phyloP scores from a whole-genome alignment of 2,888 invertebrate genomes.

The Plagiodera versicolora region DNA sequence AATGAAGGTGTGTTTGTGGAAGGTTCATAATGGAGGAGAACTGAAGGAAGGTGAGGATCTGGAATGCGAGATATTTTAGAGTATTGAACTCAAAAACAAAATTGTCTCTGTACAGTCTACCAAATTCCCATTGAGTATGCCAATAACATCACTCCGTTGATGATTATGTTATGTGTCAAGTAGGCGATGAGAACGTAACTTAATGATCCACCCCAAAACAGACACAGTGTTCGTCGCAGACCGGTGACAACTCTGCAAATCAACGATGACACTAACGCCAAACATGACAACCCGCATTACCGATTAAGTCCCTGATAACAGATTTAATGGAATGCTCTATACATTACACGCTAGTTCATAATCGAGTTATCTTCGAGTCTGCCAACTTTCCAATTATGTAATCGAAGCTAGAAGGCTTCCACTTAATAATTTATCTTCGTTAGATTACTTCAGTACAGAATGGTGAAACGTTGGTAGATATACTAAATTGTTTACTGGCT shows the following conservation, averaged over 20 bases:
- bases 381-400: conserved; percentile 52
- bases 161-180: conserved; percentile 40
- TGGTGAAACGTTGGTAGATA: too few species aligned
- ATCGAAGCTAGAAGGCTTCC: conserved; percentile 38
- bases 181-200: conserved; percentile 38
- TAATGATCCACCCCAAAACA: conserved; percentile 39
- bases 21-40: too few species aligned
- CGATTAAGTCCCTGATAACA: conserved; percentile 54
- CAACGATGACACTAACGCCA: conserved; percentile 53
- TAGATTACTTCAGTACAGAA: conserved; percentile 11
- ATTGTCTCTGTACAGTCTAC: too few species aligned
- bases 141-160: conserved; percentile 26
- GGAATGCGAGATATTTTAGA: too few species aligned
- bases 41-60: too few species aligned
- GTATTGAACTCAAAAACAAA: too few species aligned
- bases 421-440: conserved; percentile 29
- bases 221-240: conserved; percentile 25
- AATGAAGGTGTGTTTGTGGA: too few species aligned
- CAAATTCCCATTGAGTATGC: too few species aligned
- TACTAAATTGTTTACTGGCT: not conserved
- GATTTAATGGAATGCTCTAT: conserved; percentile 53
- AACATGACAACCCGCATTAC: conserved; percentile 54
- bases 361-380: conserved; percentile 50
- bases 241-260: conserved; percentile 49
- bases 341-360: conserved; percentile 50